Conservation (phyloP, 2,797 vertebrate genomes). For the Ibycter americanus region DNA sequence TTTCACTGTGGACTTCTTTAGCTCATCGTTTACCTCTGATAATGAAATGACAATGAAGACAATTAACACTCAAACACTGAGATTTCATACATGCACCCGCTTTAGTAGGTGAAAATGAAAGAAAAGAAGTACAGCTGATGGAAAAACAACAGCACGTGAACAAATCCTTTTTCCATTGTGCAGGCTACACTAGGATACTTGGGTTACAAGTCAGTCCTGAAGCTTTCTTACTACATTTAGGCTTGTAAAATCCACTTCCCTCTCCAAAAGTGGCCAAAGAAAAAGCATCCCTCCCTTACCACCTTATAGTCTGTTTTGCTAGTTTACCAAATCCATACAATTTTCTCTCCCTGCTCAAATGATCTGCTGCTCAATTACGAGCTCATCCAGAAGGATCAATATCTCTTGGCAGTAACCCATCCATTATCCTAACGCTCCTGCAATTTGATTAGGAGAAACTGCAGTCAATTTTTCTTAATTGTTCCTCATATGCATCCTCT, state of each 20-base stretch:
- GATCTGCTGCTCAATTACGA: background rate
- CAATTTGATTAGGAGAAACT: background rate
- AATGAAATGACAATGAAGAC: background rate
- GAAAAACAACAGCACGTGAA: background rate
- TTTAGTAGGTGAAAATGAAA: background rate
- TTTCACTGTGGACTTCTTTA: background rate
- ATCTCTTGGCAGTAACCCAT: background rate
- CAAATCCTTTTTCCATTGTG: background rate
- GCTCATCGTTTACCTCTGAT: background rate
- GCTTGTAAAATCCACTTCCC: background rate
- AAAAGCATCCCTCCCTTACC: background rate
- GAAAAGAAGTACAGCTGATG: background rate
- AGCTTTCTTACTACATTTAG: background rate
- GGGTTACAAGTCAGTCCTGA: background rate
- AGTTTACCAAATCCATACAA: background rate
- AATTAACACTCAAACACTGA: background rate
- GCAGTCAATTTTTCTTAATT: background rate
- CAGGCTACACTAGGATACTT: background rate
- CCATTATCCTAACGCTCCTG: background rate
- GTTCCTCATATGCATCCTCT: background rate
- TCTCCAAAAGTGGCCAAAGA: background rate
- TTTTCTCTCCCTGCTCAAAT: background rate
- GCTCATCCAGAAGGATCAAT: background rate
- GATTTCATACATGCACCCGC: background rate
- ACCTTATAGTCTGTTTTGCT: background rate